Evolutionary conservation across 2,113 vertebrate species (phyloP), one percentile per base, ranked within the genome.

Genomic region (Gobio gobio): DNA sequence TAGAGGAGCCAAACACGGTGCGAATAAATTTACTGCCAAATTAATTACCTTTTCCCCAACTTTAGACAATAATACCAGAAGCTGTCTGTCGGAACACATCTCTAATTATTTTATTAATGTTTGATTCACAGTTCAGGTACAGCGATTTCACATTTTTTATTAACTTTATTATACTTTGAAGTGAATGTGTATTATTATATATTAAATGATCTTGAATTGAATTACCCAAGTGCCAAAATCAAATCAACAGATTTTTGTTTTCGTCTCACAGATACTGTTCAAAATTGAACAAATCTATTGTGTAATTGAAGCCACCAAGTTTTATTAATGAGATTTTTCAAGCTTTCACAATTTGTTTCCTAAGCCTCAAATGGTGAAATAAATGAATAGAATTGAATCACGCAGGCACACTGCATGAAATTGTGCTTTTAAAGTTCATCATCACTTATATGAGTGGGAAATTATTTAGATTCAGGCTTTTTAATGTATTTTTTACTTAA

Each of bases 31-130:
- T 94, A 90, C 91, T 94, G 92, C 89, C 92, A 94, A 94, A 94
- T 94, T 94, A 94, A 95, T 95, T 95, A 94, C 92, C 91, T 89
- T 92, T 94, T 93, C 91, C 90, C 87, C 89, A 95, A 92, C 92
- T 95, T 95, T 93, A 92, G 92, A 95, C 93, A 94, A 92, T 93
- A 94, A 94, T 90, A 90, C 91, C 90, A 87, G 64, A 89, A 89
- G 92, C 91, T 87, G 90, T 94, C 92, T 94, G 90, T 91, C 33
- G 88, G 92, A 95, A 93, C 94, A 91, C 87, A 90, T 90, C 72
- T 90, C 64, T 89, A 86, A 90, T 94, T 93, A 93, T 94, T 92
- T 92, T 93, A 94, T 94, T 94, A 94, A 90, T 85, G 91, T 92
- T 93, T 88, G 83, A 93, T 94, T 92, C 92, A 92, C 92, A 89